phyloP scores from a whole-genome alignment of 2,797 vertebrate species.

The Brachymystax lenok region DNA sequence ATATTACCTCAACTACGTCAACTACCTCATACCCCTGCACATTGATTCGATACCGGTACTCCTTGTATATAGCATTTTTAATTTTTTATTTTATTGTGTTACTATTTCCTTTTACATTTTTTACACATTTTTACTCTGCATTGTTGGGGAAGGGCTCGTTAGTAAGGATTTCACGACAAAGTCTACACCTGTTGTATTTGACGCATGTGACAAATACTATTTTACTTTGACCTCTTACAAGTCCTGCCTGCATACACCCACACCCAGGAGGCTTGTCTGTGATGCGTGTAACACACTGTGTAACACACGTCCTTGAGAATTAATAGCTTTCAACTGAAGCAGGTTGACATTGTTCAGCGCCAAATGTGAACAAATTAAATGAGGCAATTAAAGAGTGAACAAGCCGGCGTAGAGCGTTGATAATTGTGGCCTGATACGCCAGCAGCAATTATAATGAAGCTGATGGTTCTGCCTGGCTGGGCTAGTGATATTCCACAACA shows the following conservation, averaged over 20 bases:
- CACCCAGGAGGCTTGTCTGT: slow-evolving; percentile 25
- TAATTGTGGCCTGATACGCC: slow-evolving; percentile 79
- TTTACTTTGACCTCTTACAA: too few relatives aligned
- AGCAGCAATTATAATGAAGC: slow-evolving; percentile 74
- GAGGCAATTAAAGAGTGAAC: slow-evolving; percentile 83
- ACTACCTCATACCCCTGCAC: too few relatives aligned
- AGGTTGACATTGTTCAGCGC: slow-evolving; percentile 77
- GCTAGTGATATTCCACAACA: slow-evolving; percentile 58
- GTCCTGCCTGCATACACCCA: not conserved
- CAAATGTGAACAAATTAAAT: slow-evolving; percentile 85
- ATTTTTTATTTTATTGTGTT: too few relatives aligned
- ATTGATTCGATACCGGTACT: too few relatives aligned
- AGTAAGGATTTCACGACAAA: too few relatives aligned
- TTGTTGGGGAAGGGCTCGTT: too few relatives aligned
- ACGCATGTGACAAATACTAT: too few relatives aligned
- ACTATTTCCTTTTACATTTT: too few relatives aligned
- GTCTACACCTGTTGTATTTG: too few relatives aligned
- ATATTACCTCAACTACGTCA: too few relatives aligned
- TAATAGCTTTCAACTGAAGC: slow-evolving; percentile 75
- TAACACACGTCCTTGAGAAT: slow-evolving; percentile 67
- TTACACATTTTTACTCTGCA: too few relatives aligned
- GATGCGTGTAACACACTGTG: slow-evolving; percentile 46
- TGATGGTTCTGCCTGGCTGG: slow-evolving; percentile 62
- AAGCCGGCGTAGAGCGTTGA: slow-evolving; percentile 76
- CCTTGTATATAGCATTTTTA: too few relatives aligned